A percentile compares a stretch with the other conserved stretches of the same genome.
Evolutionary conservation across 2,888 invertebrate genomes (phyloP).

Genomic region (Electrophaes corylata): DNA sequence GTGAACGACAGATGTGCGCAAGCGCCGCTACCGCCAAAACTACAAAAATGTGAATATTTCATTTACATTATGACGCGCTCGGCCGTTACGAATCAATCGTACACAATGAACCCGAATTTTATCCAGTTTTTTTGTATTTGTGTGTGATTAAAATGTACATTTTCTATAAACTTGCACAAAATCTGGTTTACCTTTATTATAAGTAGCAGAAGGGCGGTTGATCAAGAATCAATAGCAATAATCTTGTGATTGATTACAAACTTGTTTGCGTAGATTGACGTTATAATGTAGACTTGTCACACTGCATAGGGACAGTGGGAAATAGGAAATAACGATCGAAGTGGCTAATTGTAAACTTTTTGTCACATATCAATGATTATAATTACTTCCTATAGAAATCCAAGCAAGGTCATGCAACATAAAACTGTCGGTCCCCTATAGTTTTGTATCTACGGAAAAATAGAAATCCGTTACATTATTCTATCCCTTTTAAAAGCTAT

Average conservation of each 20-base stretch:
- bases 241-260: conserved; percentile 83
- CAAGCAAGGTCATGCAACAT: conserved; percentile 17
- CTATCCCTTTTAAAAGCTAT: conserved; percentile 45
- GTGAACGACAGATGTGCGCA: conserved; percentile 79
- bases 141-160: conserved; percentile 80
- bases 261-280: conserved; percentile 77
- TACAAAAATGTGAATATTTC: conserved; percentile 82
- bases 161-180: conserved; percentile 73
- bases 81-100: conserved; percentile 83
- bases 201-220: conserved; percentile 67
- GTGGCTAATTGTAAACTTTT: conserved; percentile 39
- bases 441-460: conserved; percentile 20
- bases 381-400: conserved; percentile 27
- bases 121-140: conserved; percentile 75
- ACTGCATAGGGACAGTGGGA: conserved; percentile 12
- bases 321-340: conserved; percentile 33
- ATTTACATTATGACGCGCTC: conserved; percentile 78
- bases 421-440: conserved; percentile 25
- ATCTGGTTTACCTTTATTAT: conserved; percentile 68
- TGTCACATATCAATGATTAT: conserved; percentile 31
- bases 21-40: conserved; percentile 67
- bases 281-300: conserved; percentile 49
- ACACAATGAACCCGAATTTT: conserved; percentile 78
- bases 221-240: conserved; percentile 77
- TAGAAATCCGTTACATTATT: conserved; percentile 50